Percentiles rank a stretch among this genome's conserved stretches.
phyloP scores from a whole-genome alignment of 1,140 invertebrate species.

The Papilio aristodemus region DNA sequence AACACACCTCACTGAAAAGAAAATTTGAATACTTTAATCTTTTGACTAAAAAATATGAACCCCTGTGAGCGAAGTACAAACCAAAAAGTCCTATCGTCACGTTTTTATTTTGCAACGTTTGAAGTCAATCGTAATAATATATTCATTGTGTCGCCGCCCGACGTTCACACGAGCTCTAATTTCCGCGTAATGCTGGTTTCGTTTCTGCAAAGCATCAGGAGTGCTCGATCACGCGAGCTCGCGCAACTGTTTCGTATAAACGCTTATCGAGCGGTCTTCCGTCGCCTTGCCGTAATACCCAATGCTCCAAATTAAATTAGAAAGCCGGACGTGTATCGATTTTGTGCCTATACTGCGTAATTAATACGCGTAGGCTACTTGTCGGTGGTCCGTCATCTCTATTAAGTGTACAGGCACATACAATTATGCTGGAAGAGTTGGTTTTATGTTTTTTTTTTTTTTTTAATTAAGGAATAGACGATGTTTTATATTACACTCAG shows the following conservation, averaged over 20 bases:
- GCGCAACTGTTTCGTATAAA: constrained; percentile 29
- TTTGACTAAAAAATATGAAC: neutral
- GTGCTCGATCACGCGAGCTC: constrained; percentile 24
- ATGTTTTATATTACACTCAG: too few species aligned
- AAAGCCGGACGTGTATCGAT: constrained; percentile 64
- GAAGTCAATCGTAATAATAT: neutral
- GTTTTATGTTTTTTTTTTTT: neutral
- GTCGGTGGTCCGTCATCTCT: constrained; percentile 65
- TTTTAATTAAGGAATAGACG: neutral
- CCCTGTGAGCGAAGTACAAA: neutral
- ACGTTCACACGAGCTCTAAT: constrained; percentile 9
- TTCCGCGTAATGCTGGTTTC: constrained; percentile 23
- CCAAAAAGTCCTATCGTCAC: neutral
- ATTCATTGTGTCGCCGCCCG: neutral
- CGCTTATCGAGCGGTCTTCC: constrained; percentile 46
- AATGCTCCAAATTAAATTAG: constrained; percentile 70
- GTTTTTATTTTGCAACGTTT: neutral
- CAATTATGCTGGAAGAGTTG: constrained; percentile 42
- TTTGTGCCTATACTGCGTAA: constrained; percentile 60
- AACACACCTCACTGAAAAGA: too few species aligned
- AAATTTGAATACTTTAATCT: neutral
- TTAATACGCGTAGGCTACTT: constrained; percentile 73
- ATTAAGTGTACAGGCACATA: constrained; percentile 45
- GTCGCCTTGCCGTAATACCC: constrained; percentile 54
- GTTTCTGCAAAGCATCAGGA: constrained; percentile 28